phyloP scores from a whole-genome alignment of 2,888 invertebrate genomes.

The Gryllus longicercus region DNA sequence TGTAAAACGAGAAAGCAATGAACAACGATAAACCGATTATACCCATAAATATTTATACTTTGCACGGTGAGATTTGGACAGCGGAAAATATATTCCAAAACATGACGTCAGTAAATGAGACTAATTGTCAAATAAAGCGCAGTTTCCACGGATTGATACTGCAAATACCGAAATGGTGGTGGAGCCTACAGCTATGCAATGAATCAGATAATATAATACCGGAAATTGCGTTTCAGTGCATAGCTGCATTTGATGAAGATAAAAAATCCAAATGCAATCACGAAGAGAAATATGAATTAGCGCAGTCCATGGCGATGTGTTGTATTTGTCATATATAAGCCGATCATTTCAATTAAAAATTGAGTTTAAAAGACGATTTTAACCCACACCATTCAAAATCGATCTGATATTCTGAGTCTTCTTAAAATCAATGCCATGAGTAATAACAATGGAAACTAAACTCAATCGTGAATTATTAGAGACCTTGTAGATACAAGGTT shows the following conservation, averaged over 20 bases:
- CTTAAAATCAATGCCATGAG: too few species aligned
- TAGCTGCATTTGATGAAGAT: neutral
- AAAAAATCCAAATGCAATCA: too few species aligned
- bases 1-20: neutral
- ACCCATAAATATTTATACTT: conserved; percentile 6
- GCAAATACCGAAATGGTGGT: neutral
- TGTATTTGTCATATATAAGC: too few species aligned
- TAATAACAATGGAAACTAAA: too few species aligned
- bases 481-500: too few species aligned
- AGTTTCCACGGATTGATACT: neutral
- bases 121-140: conserved; percentile 2
- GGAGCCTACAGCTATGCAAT: neutral
- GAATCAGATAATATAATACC: neutral
- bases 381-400: too few species aligned
- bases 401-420: too few species aligned
- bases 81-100: conserved; percentile 1
- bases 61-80: neutral
- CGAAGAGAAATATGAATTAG: too few species aligned
- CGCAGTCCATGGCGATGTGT: too few species aligned
- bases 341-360: too few species aligned
- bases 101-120: conserved; percentile 17
- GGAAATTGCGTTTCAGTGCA: neutral
- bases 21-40: neutral
- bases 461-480: too few species aligned
- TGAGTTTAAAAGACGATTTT: too few species aligned